Percentiles rank a stretch among this genome's conserved stretches.
Evolutionary conservation across 2,113 vertebrate species (phyloP).

Genomic region (Isurus oxyrinchus): DNA sequence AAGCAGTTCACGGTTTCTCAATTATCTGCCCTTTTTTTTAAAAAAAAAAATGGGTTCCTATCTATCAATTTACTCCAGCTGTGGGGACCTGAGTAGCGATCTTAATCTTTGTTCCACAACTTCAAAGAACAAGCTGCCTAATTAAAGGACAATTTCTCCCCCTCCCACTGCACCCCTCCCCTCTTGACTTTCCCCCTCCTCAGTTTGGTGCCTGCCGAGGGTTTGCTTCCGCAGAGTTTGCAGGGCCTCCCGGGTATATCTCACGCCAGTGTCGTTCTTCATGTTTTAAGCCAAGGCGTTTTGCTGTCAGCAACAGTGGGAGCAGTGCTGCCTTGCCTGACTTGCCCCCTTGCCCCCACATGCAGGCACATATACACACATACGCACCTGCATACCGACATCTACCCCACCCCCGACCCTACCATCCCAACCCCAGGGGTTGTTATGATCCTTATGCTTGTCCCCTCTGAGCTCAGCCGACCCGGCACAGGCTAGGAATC

Average conservation of each 20-base stretch:
- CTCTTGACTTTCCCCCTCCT: not conserved
- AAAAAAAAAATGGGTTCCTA: not conserved
- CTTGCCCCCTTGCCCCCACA: not conserved
- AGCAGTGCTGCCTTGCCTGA: not conserved
- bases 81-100: not conserved
- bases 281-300: not conserved
- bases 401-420: not conserved
- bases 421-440: not conserved
- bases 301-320: too few species aligned
- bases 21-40: not conserved
- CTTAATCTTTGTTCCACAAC: not conserved
- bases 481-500: not conserved
- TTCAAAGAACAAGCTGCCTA: not conserved
- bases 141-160: not conserved
- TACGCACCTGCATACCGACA: not conserved
- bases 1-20: constrained; percentile 5
- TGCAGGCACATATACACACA: not conserved
- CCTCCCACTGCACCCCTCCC: not conserved
- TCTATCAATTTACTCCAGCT: not conserved
- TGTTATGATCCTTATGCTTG: not conserved
- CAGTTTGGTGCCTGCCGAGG: not conserved
- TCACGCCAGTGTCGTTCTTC: not conserved
- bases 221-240: not conserved
- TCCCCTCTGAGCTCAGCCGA: too few species aligned
- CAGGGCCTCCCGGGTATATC: not conserved